Evolutionary conservation across 2,797 vertebrate genomes (phyloP).

Genomic region (Cirrhinus molitorella): DNA sequence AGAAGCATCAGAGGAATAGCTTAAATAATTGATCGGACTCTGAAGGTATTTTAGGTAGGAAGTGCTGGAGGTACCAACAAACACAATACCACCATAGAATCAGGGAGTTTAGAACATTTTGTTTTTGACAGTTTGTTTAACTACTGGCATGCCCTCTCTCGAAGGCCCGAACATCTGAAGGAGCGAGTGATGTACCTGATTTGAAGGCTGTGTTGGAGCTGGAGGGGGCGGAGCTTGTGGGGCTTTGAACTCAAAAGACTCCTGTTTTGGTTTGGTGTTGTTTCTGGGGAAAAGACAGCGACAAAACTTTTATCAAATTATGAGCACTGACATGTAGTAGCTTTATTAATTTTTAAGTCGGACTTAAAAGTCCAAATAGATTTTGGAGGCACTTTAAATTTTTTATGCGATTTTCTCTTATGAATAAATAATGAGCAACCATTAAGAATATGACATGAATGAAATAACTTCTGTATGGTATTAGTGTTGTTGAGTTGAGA

Average conservation of each 20-base stretch:
- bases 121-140: slow-evolving; percentile 1
- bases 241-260: slow-evolving; percentile 92
- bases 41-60: slow-evolving; percentile 58
- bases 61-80: slow-evolving; percentile 61
- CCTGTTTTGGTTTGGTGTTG: slow-evolving; percentile 98
- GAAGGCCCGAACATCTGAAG: not conserved
- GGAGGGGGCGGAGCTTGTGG: slow-evolving; percentile 80
- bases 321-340: not conserved
- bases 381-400: not conserved
- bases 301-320: not conserved
- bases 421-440: not conserved
- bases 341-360: not conserved
- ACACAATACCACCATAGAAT: not conserved
- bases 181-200: slow-evolving; percentile 83
- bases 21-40: slow-evolving; percentile 76
- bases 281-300: slow-evolving; percentile 76
- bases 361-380: not conserved
- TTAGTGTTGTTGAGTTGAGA: too few relatives aligned
- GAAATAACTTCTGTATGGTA: not conserved
- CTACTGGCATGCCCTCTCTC: not conserved
- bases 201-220: slow-evolving; percentile 78
- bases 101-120: not conserved
- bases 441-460: not conserved
- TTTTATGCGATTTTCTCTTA: not conserved
- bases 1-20: slow-evolving; percentile 60